Percentiles rank a stretch among this genome's conserved stretches.
phyloP scores from a whole-genome alignment of 2,888 invertebrate species.

The Heliconius ismenius region DNA sequence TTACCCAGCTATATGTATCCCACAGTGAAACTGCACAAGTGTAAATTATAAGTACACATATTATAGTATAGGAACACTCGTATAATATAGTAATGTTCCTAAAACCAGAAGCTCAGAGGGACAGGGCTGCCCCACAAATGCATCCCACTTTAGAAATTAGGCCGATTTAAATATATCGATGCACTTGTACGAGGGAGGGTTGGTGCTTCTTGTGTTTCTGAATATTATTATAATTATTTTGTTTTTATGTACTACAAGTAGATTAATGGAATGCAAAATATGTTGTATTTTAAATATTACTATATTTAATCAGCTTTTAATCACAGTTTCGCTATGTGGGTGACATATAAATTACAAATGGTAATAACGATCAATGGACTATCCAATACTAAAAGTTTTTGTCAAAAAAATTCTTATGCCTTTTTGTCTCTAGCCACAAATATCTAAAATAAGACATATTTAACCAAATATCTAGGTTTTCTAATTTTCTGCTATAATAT shows the following conservation, averaged over 20 bases:
- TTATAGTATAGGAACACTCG: background rate
- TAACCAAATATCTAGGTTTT: no score
- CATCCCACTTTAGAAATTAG: constrained; percentile 81
- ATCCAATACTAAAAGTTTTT: no score
- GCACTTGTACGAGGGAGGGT: constrained; percentile 77
- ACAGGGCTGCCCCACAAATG: constrained; percentile 80
- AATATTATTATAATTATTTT: background rate
- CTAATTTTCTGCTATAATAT: no score
- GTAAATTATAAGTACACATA: background rate
- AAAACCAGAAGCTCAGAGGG: constrained; percentile 42
- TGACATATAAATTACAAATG: no score
- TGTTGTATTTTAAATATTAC: no score
- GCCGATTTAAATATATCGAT: constrained; percentile 78
- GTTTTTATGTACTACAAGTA: background rate
- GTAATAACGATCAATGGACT: no score
- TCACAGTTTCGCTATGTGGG: no score
- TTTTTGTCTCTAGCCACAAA: no score
- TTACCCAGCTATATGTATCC: background rate
- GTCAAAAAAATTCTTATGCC: no score
- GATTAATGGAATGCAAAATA: background rate
- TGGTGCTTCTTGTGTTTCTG: constrained; percentile 43
- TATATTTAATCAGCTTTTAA: no score
- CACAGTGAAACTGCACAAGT: background rate
- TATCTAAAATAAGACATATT: no score
- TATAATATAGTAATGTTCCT: constrained; percentile 20